These are phyloP conservation scores for Cephalopholis sonnerati DNA, from an alignment of 2,113 vertebrate species.

Conservation along the genomic window DNA sequence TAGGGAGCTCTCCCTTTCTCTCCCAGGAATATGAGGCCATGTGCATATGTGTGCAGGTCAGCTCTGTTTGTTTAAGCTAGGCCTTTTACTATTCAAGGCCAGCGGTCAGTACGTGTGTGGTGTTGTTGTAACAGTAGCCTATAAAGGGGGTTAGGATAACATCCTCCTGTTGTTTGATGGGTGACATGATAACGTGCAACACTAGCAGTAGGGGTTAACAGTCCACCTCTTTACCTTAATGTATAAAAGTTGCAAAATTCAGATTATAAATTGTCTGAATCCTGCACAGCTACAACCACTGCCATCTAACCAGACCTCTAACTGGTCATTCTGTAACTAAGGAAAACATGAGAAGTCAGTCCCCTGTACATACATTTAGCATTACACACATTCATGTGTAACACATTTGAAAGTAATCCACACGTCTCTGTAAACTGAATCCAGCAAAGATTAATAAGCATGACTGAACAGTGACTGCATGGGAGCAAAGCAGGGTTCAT, in stretches of 20 bases:
- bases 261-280: neutral
- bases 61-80: constrained; percentile 25
- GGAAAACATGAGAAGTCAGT: neutral
- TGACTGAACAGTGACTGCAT: constrained; percentile 38
- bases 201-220: neutral
- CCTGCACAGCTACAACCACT: neutral
- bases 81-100: neutral
- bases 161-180: constrained; percentile 27
- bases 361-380: neutral
- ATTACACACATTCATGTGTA: neutral
- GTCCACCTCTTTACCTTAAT: neutral
- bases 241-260: neutral
- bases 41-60: constrained; percentile 19
- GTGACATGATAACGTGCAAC: constrained; percentile 24
- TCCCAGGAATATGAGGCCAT: neutral
- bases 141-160: constrained; percentile 7
- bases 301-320: neutral
- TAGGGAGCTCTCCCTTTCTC: neutral
- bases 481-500: constrained; percentile 29
- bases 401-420: neutral
- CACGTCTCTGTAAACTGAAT: neutral
- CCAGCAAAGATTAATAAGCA: constrained; percentile 4
- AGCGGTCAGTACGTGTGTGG: neutral
- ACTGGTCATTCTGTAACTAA: neutral
- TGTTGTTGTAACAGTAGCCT: constrained; percentile 38